Conservation (phyloP, 2,888 invertebrate genomes). For the Alentia gelatinosa region DNA sequence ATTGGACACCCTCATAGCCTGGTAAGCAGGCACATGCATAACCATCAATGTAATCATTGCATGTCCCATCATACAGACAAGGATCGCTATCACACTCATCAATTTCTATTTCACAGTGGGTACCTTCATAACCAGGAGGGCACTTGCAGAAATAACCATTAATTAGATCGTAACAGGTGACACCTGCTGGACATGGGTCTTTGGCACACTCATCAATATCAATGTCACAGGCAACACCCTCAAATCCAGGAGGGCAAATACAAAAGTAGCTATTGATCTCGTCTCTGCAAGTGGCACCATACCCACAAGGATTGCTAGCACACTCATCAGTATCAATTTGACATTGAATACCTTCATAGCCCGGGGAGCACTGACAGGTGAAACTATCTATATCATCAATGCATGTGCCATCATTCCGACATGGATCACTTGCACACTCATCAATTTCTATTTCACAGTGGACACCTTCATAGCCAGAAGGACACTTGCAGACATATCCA, state of each 20-base stretch:
- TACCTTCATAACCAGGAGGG: too few relatives aligned
- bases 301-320: neutral
- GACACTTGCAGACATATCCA: neutral
- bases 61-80: slow-evolving; percentile 54
- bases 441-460: neutral
- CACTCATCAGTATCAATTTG: neutral
- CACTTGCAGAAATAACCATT: too few relatives aligned
- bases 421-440: slow-evolving; percentile 14
- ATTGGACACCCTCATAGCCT: slow-evolving; percentile 35
- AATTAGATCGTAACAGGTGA: too few relatives aligned
- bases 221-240: too few relatives aligned
- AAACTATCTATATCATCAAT: neutral
- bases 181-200: too few relatives aligned
- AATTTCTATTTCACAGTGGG: slow-evolving; percentile 88
- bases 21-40: slow-evolving; percentile 57
- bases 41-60: neutral
- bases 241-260: too few relatives aligned
- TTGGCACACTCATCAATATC: too few relatives aligned
- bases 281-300: too few relatives aligned
- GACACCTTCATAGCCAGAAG: neutral
- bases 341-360: slow-evolving; percentile 16
- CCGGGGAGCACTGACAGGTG: neutral
- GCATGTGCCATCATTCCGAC: neutral
- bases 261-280: too few relatives aligned
- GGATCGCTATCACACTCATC: slow-evolving; percentile 87